Evolutionary conservation across 2,113 vertebrate species (phyloP), one percentile per base, ranked within the genome.

Genomic region (Oceanodroma tethys): DNA sequence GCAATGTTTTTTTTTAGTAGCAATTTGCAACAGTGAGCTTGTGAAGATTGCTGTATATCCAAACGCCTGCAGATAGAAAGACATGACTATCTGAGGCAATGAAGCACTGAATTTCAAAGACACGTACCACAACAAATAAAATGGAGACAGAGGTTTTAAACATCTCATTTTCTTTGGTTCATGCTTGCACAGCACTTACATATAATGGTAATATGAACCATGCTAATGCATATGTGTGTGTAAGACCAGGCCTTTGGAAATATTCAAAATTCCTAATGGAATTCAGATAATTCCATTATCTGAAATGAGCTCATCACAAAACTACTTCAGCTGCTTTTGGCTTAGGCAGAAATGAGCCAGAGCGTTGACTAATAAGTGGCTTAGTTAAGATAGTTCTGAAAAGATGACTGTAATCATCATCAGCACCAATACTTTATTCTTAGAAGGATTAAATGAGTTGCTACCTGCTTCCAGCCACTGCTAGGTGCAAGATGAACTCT

Each of bases 81-180:
- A 11, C 10, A 40, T 0, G 0, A 38, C 11, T n/a, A 3, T 27
- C 7, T 34, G 21, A 67, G 17, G 2, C 7, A 11, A 70, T 19
- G 8, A 70, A 94, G 26, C 14, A 21, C 53, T 80, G 40, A 71
- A 56, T 76, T 81, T 50, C 42, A 48, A 75, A 50, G 56, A 26
- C 29, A 19, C 1, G 0, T 17, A 30, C 38, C 48, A 38, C 53
- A 86, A 47, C 6, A 80, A 42, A 55, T 26, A 73, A 75, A 59
- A 62, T 17, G 8, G 38, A 43, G 43, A n/a, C 6, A 32, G 13
- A 38, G 9, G 5, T 21, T 68, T 81, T 18, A 80, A 52, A 55
- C 2, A 2, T 26, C 53, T 68, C 3, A 1, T 75, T 72, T 72
- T 59, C 66, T 65, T 42, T 42, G 38, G 43, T 38, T 80, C 21